Evolutionary conservation across 2,797 vertebrate species (phyloP), one percentile per base, ranked within the genome.

Genomic region (Melanogrammus aeglefinus): DNA sequence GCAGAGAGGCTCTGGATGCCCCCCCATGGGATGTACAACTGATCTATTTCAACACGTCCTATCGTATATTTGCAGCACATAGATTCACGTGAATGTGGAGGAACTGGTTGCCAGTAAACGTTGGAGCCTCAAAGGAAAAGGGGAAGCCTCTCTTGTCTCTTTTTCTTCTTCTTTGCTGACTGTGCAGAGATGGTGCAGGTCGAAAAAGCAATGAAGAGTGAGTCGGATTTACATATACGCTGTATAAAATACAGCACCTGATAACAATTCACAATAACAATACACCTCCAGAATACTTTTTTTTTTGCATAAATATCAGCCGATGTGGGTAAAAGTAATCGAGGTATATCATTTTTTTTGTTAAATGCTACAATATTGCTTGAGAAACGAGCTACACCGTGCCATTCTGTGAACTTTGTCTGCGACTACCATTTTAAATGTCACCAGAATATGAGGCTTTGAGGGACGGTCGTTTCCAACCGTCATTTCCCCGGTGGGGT

Each of bases 401-500:
- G 21, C 6, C 57, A n/a, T 8, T 63, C 2, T 63, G 57, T 24
- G 21, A n/a, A 24, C n/a, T 63, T 63, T 18, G 8, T 27, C 27
- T 71, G 7, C 9, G 39, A 80, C 12, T 69, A 35, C 38, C 3
- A 41, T 36, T 76, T 85, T 86, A 73, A 87, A 80, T 78, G 6
- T 57, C 74, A 79, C 66, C 47, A 27, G 83, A 76, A 81, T 78
- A 81, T 78, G 76, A 72, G 80, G 51, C 81, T n/a, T 71, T 78
- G 41, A 79, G 10, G 27, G n/a, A 27, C 6, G 71, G 79, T 86
- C 86, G 82, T 78, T 80, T 87, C 86, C 91, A 90, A 90, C 88
- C 88, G 84, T 80, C 81, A 92, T 94, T 93, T 94, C 91, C 92
- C 89, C 75, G 81, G 77, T 84, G 80, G 81, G 81, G 76, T 85